Conservation (phyloP, 2,888 invertebrate genomes). For the Patella depressa region DNA sequence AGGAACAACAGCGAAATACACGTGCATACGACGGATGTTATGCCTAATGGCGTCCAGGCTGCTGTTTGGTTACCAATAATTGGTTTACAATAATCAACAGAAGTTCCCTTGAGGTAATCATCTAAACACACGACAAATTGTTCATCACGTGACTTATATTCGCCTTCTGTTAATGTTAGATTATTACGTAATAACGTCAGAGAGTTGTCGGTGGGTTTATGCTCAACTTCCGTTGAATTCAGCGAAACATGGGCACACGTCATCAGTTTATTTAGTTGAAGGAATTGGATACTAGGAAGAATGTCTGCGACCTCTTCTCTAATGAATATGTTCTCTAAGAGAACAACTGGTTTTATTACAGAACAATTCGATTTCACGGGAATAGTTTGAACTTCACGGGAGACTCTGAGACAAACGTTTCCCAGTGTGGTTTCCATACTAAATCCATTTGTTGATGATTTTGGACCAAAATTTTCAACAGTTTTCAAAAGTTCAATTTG, state of each 20-base stretch:
- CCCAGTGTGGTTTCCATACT: neutral
- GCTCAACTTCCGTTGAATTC: neutral
- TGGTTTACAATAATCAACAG: neutral
- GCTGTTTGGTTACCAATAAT: neutral
- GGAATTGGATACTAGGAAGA: neutral
- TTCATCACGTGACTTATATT: neutral
- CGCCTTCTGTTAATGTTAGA: neutral
- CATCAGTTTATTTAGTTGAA: neutral
- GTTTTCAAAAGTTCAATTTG: neutral
- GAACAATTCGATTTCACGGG: neutral
- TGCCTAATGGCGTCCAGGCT: neutral
- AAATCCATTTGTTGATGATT: neutral
- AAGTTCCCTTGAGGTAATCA: neutral
- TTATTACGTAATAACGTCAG: slow-evolving; percentile 3
- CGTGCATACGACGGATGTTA: neutral
- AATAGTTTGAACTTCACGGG: neutral
- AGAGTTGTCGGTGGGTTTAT: neutral
- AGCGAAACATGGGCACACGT: neutral
- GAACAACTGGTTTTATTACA: too few species aligned
- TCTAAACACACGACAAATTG: neutral
- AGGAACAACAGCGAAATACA: neutral
- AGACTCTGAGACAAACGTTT: neutral
- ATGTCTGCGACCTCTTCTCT: neutral
- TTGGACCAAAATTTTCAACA: neutral
- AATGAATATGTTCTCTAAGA: neutral